Percentiles rank a stretch among this genome's conserved stretches.
Conservation (phyloP, 2,888 invertebrate genomes). For the Aleiodes testaceus region DNA sequence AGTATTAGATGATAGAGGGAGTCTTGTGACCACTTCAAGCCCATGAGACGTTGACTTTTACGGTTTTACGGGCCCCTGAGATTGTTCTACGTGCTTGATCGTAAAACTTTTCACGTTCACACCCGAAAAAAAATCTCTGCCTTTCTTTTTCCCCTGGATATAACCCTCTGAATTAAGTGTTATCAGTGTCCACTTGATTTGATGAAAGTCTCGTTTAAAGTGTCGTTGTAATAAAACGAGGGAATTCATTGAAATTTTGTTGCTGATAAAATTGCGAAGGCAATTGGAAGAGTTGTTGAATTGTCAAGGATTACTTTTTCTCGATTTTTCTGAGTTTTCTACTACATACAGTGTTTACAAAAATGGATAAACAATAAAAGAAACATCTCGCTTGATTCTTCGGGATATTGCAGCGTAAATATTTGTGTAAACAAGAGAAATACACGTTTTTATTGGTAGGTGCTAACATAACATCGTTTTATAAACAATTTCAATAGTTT, state of each 20-base stretch:
- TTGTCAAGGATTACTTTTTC: too few relatives aligned
- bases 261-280: not conserved
- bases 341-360: not conserved
- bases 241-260: not conserved
- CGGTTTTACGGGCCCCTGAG: slow-evolving; percentile 19
- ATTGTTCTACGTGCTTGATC: slow-evolving; percentile 30
- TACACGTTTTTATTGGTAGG: not conserved
- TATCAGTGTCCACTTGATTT: not conserved
- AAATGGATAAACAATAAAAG: not conserved
- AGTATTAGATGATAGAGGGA: slow-evolving; percentile 27
- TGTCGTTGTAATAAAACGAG: not conserved
- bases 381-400: not conserved
- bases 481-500: too few relatives aligned
- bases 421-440: not conserved
- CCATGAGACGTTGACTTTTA: slow-evolving; percentile 21
- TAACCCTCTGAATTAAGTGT: slow-evolving; percentile 3
- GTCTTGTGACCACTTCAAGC: slow-evolving; percentile 17
- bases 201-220: not conserved
- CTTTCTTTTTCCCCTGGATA: not conserved
- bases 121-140: slow-evolving; percentile 20
- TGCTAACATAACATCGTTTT: too few relatives aligned
- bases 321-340: not conserved
- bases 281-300: not conserved
- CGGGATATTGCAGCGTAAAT: not conserved
- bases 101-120: slow-evolving; percentile 31